These are phyloP conservation scores for Pteruthius melanotis DNA, from an alignment of 2,113 vertebrate species.

Conservation along the genomic window DNA sequence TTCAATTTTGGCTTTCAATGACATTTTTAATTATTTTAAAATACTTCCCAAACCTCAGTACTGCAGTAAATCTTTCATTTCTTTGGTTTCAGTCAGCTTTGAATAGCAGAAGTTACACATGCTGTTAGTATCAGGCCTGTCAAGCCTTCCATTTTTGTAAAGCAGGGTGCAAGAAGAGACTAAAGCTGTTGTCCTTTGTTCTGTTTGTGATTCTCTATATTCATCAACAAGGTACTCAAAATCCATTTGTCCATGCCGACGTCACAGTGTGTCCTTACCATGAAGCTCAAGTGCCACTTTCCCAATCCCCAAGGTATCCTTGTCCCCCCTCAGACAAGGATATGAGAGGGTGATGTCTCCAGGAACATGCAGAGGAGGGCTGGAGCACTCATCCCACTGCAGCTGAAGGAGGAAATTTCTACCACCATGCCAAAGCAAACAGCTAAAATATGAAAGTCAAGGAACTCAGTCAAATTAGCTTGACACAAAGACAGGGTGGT, in stretches of 20 bases:
- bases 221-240: background rate
- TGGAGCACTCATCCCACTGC: background rate
- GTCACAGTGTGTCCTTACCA: background rate
- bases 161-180: background rate
- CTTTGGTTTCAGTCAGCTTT: background rate
- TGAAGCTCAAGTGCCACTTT: background rate
- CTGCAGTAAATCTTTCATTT: background rate
- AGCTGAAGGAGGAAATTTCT: background rate
- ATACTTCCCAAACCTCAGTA: background rate
- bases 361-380: background rate
- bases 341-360: background rate
- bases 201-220: background rate
- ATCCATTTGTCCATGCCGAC: background rate
- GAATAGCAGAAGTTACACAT: background rate
- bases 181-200: background rate
- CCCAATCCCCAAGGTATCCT: background rate
- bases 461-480: background rate
- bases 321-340: background rate
- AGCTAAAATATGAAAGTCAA: conserved; percentile 16
- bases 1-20: background rate
- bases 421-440: background rate
- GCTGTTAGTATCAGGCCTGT: background rate
- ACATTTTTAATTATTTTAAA: background rate
- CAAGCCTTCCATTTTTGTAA: background rate
- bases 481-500: background rate